Percentiles rank a stretch among this genome's conserved stretches.
phyloP scores from a whole-genome alignment of 2,888 invertebrate genomes.

The Nomada goodeniana region DNA sequence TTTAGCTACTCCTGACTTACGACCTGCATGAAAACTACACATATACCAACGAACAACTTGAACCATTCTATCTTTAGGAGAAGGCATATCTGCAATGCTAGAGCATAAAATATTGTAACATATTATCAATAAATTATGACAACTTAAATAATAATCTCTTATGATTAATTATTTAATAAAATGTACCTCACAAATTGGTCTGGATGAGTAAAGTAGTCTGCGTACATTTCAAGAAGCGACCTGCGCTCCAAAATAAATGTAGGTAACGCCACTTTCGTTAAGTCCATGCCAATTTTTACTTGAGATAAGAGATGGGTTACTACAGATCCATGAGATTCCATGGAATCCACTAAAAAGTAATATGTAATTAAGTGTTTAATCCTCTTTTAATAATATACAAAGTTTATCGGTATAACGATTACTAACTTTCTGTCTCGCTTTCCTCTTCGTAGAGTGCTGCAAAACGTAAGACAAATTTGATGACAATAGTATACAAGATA shows the following conservation, averaged over 20 bases:
- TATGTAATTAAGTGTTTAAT: background rate
- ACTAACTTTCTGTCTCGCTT: conserved; percentile 91
- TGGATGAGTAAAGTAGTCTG: conserved; percentile 99
- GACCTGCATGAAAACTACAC: conserved; percentile 99
- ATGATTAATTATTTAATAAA: background rate
- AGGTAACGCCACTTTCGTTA: conserved; percentile 99
- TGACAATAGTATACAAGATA: conserved; percentile 1
- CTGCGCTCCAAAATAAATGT: conserved; percentile 99
- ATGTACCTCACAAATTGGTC: conserved; percentile 95
- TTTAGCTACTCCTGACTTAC: conserved; percentile 98
- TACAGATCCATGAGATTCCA: conserved; percentile 98
- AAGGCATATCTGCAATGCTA: conserved; percentile 95
- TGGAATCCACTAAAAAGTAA: conserved; percentile 88
- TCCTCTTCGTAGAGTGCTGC: conserved; percentile 96
- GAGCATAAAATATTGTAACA: conserved; percentile 8
- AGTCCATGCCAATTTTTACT: conserved; percentile 99
- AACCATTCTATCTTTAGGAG: conserved; percentile 95
- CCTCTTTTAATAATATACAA: background rate
- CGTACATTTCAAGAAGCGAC: conserved; percentile 99
- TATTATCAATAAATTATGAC: background rate
- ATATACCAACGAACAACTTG: conserved; percentile 98
- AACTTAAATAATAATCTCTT: background rate
- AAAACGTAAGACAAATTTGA: conserved; percentile 77
- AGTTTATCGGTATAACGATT: conserved; percentile 38
- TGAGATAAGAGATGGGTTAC: conserved; percentile 98